Evolutionary conservation across 1,140 invertebrate species (phyloP), one percentile per base, ranked within the genome.

Genomic region (Drosophila tristis): DNA sequence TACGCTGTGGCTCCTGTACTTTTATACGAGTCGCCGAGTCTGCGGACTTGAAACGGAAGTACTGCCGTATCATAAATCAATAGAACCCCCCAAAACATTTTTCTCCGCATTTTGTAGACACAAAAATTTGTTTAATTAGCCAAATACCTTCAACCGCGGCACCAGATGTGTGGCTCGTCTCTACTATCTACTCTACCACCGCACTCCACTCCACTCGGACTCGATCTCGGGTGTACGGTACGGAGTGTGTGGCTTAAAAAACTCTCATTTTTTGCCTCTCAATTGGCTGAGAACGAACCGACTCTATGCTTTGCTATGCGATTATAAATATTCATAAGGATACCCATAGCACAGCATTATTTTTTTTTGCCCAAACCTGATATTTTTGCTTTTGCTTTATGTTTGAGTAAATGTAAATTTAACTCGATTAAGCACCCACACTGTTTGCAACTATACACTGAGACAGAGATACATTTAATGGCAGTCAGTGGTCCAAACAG

Each of bases 11-110:
- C 73, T 76, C 54, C 74, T 68, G 61, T 58, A 71, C 84, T 89
- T 89, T 89, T 89, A 89, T 87, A 87, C 71, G 51, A 62, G 35
- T 31, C 26, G 13, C 31, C 56, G 61, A 72, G 57, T 65, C 39
- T 25, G 15, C 15, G 31, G 42, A 13, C 15, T 20, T 16, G 49
- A 74, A 89, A 89, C 84, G 76, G 80, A 90, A 89, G 85, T 78
- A 63, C 50, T 77, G 72, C 58, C 35, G 73, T 59, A 67, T 74
- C 79, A 89, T 89, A 75, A 89, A 89, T 89, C 84, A 89, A 53
- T 60, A 29, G 50, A 55, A 55, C 70, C 15, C 29, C 29, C 8
- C 44, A 42, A 26, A 60, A 60, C 63, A 54, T 73, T 80, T 70
- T 80, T 56, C 55, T 55, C 45, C 42, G 51, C 58, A 25, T 59